These are phyloP conservation scores for Conopomorpha cramerella DNA, from an alignment of 1,140 invertebrate species.

Conservation along the genomic window DNA sequence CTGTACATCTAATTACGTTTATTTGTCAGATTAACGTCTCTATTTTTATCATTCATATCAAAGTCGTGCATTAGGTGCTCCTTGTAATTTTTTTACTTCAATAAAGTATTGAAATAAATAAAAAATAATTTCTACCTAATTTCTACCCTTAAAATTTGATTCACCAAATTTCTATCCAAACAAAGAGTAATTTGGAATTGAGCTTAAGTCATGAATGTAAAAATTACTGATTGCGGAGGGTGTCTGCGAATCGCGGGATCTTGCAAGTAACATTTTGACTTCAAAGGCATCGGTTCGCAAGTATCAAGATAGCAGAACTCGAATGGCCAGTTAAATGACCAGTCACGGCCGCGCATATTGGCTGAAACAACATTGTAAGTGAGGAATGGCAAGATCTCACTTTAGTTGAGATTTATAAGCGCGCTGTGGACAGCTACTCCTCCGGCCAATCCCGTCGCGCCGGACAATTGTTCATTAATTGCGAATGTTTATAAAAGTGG, in stretches of 20 bases:
- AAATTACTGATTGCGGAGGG: too few relatives aligned
- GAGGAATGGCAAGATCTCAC: constrained; percentile 27
- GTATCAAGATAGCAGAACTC: not conserved
- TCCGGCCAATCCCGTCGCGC: constrained; percentile 10
- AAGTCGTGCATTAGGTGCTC: too few relatives aligned
- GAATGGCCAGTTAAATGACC: not conserved
- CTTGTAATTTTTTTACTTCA: too few relatives aligned
- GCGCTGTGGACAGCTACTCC: too few relatives aligned
- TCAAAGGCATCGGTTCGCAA: not conserved
- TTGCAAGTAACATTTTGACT: too few relatives aligned
- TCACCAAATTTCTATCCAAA: not conserved
- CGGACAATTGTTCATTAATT: constrained; percentile 49
- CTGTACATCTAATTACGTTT: too few relatives aligned
- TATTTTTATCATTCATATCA: too few relatives aligned
- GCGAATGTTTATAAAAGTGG: constrained; percentile 42
- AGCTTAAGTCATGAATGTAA: not conserved
- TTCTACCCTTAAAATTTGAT: not conserved
- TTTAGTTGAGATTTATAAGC: constrained; percentile 52
- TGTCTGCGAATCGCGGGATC: too few relatives aligned
- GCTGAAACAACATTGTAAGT: constrained; percentile 10
- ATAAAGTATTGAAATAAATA: too few relatives aligned
- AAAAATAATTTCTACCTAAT: not conserved
- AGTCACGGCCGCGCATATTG: too few relatives aligned
- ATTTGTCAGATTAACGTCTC: too few relatives aligned
- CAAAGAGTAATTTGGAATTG: not conserved